Percentiles rank a stretch among this genome's conserved stretches.
These are phyloP conservation scores for Meandrusa payeni DNA, from an alignment of 2,888 invertebrate species.

Conservation along the genomic window DNA sequence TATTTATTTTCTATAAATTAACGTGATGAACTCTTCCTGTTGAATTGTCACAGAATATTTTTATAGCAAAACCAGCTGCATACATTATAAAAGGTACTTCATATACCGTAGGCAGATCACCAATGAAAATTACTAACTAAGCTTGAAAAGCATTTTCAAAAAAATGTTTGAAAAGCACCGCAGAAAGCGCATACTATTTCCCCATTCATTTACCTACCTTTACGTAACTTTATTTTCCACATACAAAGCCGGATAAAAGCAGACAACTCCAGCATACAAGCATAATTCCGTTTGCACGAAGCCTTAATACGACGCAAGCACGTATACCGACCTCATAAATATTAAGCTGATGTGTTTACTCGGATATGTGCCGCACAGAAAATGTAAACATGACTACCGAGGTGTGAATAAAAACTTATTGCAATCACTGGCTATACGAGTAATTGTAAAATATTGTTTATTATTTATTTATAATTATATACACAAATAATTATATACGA, in stretches of 20 bases:
- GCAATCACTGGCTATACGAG: conserved; percentile 2
- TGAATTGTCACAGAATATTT: no score
- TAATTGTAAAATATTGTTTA: conserved; percentile 16
- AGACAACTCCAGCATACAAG: background rate
- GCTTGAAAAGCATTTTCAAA: no score
- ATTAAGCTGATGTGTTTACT: conserved; percentile 20
- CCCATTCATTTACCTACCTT: background rate
- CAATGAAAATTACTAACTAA: no score
- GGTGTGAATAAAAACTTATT: conserved; percentile 17
- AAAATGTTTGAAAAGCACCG: no score
- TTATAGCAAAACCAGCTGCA: no score
- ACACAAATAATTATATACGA: no score
- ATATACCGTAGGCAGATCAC: no score
- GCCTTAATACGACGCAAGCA: conserved; percentile 4
- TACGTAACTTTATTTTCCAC: background rate
- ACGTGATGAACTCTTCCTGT: no score
- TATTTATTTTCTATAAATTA: no score
- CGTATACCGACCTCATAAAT: conserved; percentile 17
- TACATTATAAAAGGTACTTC: no score
- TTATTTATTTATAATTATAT: no score
- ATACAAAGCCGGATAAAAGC: conserved; percentile 2
- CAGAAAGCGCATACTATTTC: no score
- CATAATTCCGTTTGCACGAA: conserved; percentile 17
- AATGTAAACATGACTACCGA: conserved; percentile 4
- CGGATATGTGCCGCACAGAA: background rate